phyloP scores from a whole-genome alignment of 2,888 invertebrate species.

The Amphipoea oculea region DNA sequence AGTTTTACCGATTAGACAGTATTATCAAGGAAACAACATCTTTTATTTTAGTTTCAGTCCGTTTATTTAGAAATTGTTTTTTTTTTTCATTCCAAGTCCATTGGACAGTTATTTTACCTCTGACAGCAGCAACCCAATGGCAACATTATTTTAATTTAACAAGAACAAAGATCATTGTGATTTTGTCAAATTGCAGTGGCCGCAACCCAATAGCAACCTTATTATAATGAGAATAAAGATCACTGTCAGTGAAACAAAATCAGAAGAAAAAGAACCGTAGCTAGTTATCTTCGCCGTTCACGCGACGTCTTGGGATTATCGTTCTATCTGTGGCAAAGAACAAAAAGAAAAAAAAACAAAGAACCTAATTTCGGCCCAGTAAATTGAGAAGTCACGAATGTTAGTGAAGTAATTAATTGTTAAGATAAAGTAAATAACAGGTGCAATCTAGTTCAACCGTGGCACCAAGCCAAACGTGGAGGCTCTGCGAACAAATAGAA shows the following conservation, averaged over 20 bases:
- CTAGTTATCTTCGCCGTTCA: not conserved
- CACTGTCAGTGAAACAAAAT: not conserved
- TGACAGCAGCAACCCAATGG: not conserved
- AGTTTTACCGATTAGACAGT: too few relatives aligned
- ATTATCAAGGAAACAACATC: not conserved
- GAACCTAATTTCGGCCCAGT: conserved; percentile 13
- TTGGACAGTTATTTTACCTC: not conserved
- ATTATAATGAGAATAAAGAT: not conserved
- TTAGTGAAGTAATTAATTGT: conserved; percentile 62
- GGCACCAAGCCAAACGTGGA: conserved; percentile 55
- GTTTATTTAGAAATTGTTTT: not conserved
- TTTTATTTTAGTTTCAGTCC: not conserved
- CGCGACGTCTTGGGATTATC: not conserved
- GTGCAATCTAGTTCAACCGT: conserved; percentile 59
- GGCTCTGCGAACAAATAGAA: conserved; percentile 59
- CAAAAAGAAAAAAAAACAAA: conserved; percentile 1
- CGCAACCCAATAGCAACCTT: not conserved
- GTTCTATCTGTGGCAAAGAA: not conserved
- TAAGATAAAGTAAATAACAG: conserved; percentile 64
- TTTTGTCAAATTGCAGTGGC: too few relatives aligned
- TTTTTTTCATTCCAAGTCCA: not conserved
- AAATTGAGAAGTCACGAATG: conserved; percentile 59
- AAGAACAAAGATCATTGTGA: too few relatives aligned
- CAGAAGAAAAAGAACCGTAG: not conserved
- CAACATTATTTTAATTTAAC: too few relatives aligned